Conservation (phyloP, 1,140 invertebrate genomes). For the Myzus persicae region DNA sequence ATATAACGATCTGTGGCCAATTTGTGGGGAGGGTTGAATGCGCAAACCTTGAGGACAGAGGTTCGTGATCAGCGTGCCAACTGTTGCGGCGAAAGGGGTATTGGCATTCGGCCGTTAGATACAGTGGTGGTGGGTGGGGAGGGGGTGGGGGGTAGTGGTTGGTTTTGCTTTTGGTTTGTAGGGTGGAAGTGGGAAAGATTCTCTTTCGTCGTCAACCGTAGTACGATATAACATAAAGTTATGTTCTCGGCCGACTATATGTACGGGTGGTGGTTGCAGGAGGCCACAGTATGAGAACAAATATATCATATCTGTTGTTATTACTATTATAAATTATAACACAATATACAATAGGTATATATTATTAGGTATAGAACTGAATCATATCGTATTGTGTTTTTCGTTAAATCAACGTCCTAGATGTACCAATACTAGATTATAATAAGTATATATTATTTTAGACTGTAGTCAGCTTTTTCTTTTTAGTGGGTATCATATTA, state of each 20-base stretch:
- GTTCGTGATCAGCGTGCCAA: conserved; percentile 46
- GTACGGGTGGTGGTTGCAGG: too few relatives aligned
- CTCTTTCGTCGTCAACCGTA: background rate
- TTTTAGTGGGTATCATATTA: too few relatives aligned
- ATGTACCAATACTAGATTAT: too few relatives aligned
- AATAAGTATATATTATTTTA: too few relatives aligned
- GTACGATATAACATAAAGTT: background rate
- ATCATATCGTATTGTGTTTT: background rate
- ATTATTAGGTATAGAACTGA: background rate
- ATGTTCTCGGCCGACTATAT: background rate
- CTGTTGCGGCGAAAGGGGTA: conserved; percentile 22
- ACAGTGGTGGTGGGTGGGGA: background rate
- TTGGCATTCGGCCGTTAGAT: background rate
- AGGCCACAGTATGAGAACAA: background rate
- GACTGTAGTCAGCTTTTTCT: too few relatives aligned
- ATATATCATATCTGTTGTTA: background rate
- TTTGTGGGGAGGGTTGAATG: conserved; percentile 25
- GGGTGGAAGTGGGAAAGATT: too few relatives aligned
- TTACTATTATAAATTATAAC: background rate
- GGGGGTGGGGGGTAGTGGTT: background rate
- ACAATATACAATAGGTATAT: background rate
- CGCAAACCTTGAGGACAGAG: background rate
- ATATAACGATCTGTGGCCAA: conserved; percentile 22
- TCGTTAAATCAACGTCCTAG: background rate
- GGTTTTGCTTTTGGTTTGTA: too few relatives aligned